Conservation (phyloP, 2,888 invertebrate genomes). For the Lycaena phlaeas region DNA sequence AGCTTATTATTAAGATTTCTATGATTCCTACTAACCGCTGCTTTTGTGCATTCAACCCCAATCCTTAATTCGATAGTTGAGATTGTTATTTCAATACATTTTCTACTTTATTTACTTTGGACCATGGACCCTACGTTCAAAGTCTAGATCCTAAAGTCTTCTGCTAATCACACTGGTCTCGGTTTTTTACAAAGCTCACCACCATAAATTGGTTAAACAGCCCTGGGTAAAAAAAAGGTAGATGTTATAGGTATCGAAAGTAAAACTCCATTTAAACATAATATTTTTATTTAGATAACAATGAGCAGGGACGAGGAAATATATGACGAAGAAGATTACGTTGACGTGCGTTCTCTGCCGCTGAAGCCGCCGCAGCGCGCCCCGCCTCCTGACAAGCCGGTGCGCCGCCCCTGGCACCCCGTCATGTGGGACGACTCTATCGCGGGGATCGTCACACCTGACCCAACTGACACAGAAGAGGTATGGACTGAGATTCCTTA, state of each 20-base stretch:
- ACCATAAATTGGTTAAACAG: no score
- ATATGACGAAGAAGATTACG: conserved; percentile 46
- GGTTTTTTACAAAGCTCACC: no score
- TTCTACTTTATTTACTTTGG: no score
- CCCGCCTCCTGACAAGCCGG: conserved; percentile 60
- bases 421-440: conserved; percentile 75
- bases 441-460: conserved; percentile 34
- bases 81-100: no score
- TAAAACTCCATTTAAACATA: not conserved
- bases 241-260: not conserved
- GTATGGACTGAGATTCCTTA: conserved; percentile 11
- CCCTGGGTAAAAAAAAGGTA: no score
- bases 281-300: not conserved
- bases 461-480: conserved; percentile 22
- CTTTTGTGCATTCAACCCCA: no score
- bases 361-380: conserved; percentile 62
- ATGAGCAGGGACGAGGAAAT: conserved; percentile 21
- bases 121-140: no score
- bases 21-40: no score
- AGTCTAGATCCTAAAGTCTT: no score
- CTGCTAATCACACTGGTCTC: no score
- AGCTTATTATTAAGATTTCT: no score
- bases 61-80: no score
- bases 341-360: conserved; percentile 52
- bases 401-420: conserved; percentile 76